Evolutionary conservation across 2,797 vertebrate species (phyloP), one percentile per base, ranked within the genome.

Genomic region (Rhinichthys osculus): DNA sequence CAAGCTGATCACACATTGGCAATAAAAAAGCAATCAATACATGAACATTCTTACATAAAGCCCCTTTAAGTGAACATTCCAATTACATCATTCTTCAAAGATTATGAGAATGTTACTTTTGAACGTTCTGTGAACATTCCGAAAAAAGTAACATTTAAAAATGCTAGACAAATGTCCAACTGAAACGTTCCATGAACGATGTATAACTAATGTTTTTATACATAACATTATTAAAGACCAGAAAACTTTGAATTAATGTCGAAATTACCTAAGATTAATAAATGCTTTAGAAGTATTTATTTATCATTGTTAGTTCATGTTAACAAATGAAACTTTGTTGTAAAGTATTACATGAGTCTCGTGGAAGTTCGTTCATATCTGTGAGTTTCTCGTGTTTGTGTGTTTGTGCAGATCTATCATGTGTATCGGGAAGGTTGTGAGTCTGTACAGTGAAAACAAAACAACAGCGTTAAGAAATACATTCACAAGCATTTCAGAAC

Each of bases 401-500:
- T 66, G 14, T 74, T 27, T 77, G 30, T 50, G 67, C 62, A 38
- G 69, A 79, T 79, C 50, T 47, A 74, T 33, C 47, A 59, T 57
- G 59, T 27, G 10, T 64, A 1, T 13, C 13, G 72, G 83, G 27
- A 30, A 62, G 52, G 57, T 59, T 70, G 59, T 42, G 81, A 78
- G 64, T 64, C 35, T 77, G 59, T 78, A 35, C 50, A 64, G 76
- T 47, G 13, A 21, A 85, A 72, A 79, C 76, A 67, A 33, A 86
- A 74, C 27, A 67, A 89, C 71, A 82, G 82, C 82, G 72, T 88
- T 90, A 71, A 88, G 76, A 82, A 80, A 85, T 91, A 92, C 90
- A 92, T 92, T 92, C 89, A 88, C 85, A 87, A 90, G 79, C 84
- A 88, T 72, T 83, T 86, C 62, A 85, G 50, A 86, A 66, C 1